Percentiles rank a stretch among this genome's conserved stretches.
Conservation (phyloP, 2,113 vertebrate genomes). For the Sapajus apella region DNA sequence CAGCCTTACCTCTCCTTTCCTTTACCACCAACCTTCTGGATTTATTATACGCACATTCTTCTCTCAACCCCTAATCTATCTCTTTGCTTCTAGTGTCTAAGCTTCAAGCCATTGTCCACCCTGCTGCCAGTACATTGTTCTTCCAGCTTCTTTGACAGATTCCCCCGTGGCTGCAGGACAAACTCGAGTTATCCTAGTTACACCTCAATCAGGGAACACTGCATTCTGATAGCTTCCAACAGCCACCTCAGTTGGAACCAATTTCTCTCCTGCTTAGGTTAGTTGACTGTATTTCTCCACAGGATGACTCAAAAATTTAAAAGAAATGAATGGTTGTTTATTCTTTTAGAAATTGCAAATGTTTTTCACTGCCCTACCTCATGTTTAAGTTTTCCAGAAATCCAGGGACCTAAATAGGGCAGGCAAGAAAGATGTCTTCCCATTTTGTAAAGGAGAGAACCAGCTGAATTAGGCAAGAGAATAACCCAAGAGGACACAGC, state of each 20-base stretch:
- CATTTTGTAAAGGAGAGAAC: slow-evolving; percentile 9
- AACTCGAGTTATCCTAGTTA: neutral
- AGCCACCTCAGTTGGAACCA: neutral
- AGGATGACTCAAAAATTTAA: neutral
- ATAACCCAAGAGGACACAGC: neutral
- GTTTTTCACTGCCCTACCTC: neutral
- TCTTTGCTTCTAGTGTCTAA: neutral
- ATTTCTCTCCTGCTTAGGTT: neutral
- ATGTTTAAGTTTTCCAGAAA: neutral
- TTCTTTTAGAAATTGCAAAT: neutral
- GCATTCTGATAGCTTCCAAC: neutral
- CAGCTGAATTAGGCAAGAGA: neutral
- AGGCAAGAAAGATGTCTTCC: neutral
- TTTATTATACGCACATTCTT: neutral
- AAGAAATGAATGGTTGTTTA: neutral
- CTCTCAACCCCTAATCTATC: neutral
- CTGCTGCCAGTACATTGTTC: neutral
- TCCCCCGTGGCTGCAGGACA: neutral
- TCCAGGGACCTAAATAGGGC: neutral
- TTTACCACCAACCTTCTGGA: neutral
- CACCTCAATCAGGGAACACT: neutral
- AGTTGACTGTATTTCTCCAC: neutral
- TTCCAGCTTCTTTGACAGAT: neutral
- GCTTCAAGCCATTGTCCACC: neutral
- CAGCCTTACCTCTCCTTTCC: neutral